phyloP scores from a whole-genome alignment of 2,888 invertebrate species.

The Helicoverpa assulta region DNA sequence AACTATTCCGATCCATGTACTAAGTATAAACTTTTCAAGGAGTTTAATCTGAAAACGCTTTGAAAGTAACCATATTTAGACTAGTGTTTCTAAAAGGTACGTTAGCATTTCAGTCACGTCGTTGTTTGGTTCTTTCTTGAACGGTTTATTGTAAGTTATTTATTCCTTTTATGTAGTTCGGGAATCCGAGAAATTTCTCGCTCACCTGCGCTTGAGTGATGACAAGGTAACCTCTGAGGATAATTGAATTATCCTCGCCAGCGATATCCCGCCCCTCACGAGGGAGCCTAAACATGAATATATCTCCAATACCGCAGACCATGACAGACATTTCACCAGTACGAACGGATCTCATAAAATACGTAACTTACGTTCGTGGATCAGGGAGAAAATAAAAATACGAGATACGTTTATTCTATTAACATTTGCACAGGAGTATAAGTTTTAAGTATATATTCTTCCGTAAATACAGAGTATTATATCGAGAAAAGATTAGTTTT shows the following conservation, averaged over 20 bases:
- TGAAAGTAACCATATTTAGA: constrained; percentile 1
- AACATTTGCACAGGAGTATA: constrained; percentile 30
- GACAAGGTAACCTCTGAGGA: constrained; percentile 70
- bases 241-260: constrained; percentile 77
- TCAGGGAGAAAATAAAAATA: constrained; percentile 50
- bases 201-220: constrained; percentile 78
- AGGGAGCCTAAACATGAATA: constrained; percentile 62
- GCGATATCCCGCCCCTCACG: constrained; percentile 46
- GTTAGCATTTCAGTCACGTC: constrained; percentile 37
- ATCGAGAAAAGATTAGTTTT: constrained; percentile 17
- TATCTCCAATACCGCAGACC: constrained; percentile 66
- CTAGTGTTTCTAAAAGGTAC: constrained; percentile 6
- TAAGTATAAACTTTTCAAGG: constrained; percentile 10
- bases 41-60: constrained; percentile 15
- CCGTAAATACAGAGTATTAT: constrained; percentile 22
- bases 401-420: constrained; percentile 42
- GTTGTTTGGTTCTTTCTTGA: constrained; percentile 30
- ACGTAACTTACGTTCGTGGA: constrained; percentile 47
- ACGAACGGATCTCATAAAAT: constrained; percentile 65
- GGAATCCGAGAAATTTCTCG: constrained; percentile 38
- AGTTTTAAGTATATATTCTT: constrained; percentile 30
- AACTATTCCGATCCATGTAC: constrained; percentile 9
- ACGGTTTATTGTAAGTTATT: constrained; percentile 48
- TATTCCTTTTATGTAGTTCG: constrained; percentile 46
- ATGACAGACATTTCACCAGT: constrained; percentile 65